These are phyloP conservation scores for Busseola fusca DNA, from an alignment of 2,888 invertebrate species.

Conservation along the genomic window DNA sequence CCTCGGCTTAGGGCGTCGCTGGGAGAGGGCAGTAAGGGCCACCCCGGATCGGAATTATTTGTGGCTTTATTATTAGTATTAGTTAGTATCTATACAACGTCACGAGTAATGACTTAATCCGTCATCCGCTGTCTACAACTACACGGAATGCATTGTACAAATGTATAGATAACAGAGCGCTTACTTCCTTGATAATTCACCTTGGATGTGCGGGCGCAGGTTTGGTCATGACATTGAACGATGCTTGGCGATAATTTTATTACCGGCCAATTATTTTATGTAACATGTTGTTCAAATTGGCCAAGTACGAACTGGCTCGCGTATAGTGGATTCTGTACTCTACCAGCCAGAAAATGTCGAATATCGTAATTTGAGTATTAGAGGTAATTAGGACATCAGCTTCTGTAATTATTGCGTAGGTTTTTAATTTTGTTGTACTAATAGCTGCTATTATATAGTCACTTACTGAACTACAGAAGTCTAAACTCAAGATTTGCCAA, in stretches of 20 bases:
- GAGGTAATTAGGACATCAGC: too few species aligned
- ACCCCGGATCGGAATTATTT: too few species aligned
- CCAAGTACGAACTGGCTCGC: not conserved
- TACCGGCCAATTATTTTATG: constrained; percentile 43
- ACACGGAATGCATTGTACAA: constrained; percentile 19
- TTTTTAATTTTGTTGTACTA: too few species aligned
- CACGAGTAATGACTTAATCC: constrained; percentile 9
- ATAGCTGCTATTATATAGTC: too few species aligned
- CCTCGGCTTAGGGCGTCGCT: too few species aligned
- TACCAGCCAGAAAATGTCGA: too few species aligned
- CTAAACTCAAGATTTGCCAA: too few species aligned
- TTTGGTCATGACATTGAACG: constrained; percentile 50
- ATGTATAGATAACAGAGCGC: constrained; percentile 15
- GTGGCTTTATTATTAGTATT: not conserved
- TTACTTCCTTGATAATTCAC: constrained; percentile 45
- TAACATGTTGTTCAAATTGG: constrained; percentile 11
- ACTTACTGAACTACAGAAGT: too few species aligned
- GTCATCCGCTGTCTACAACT: constrained; percentile 21
- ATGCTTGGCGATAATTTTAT: constrained; percentile 19
- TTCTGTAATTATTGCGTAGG: too few species aligned
- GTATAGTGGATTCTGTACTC: too few species aligned
- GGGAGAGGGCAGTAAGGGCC: too few species aligned
- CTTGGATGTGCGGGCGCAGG: constrained; percentile 30
- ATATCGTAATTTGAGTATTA: too few species aligned
- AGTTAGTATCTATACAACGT: constrained; percentile 3